Conservation (phyloP, 2,888 invertebrate genomes). For the Aporophyla nigra region DNA sequence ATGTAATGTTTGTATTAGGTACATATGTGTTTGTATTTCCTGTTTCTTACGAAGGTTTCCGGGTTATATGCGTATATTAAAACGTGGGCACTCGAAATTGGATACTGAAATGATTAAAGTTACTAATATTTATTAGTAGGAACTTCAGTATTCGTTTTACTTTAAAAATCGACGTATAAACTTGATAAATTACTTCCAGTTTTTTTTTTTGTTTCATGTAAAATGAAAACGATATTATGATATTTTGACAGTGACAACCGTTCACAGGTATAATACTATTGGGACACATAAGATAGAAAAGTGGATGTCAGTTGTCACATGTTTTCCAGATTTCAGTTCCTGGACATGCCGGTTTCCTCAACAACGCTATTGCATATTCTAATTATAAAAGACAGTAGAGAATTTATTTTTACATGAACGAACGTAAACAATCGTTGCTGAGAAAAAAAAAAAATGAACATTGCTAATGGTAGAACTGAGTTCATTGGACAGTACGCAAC, state of each 20-base stretch:
- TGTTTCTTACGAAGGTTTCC: neutral
- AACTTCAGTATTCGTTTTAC: neutral
- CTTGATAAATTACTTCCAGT: too few species aligned
- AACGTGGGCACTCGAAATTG: neutral
- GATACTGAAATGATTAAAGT: neutral
- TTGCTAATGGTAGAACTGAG: conserved; percentile 4
- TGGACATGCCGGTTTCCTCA: neutral
- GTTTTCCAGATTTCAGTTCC: too few species aligned
- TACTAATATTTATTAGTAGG: neutral
- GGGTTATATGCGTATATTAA: neutral
- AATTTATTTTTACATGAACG: conserved; percentile 1
- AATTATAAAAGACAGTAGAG: conserved; percentile 2
- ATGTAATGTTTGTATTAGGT: neutral
- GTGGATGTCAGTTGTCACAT: neutral
- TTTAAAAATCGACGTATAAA: neutral
- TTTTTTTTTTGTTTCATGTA: too few species aligned
- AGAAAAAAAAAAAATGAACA: neutral
- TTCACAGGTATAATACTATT: too few species aligned
- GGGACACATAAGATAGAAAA: too few species aligned
- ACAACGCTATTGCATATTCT: neutral
- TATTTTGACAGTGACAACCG: neutral
- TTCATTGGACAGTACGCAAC: conserved; percentile 30
- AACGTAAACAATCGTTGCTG: conserved; percentile 3
- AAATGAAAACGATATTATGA: neutral
- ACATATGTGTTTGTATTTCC: neutral